Evolutionary conservation across 1,140 invertebrate genomes (phyloP).

Genomic region (Caenorhabditis inopinata): DNA sequence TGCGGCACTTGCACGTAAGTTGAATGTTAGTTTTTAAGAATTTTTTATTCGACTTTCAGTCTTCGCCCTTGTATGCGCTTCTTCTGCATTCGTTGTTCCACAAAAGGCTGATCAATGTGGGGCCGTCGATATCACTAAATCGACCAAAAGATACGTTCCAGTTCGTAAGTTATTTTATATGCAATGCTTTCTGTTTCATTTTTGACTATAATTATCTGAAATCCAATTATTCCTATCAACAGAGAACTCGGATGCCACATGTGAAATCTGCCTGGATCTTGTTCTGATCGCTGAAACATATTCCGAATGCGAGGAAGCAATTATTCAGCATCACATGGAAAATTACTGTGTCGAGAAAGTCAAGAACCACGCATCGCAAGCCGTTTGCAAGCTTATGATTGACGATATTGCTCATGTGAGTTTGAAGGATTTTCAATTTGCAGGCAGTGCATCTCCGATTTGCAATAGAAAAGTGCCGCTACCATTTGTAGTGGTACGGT

Average conservation of each 20-base stretch:
- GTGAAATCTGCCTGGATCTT: constrained; percentile 41
- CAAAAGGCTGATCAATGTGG: constrained; percentile 18
- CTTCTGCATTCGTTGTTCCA: background rate
- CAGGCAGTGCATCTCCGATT: too few species aligned
- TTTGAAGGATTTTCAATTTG: too few species aligned
- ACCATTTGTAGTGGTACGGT: too few species aligned
- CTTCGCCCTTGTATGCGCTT: background rate
- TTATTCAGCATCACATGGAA: constrained; percentile 23
- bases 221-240: too few species aligned
- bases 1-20: background rate
- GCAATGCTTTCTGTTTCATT: too few species aligned
- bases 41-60: background rate
- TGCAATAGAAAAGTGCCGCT: too few species aligned
- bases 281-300: constrained; percentile 42
- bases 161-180: constrained; percentile 23
- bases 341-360: constrained; percentile 16
- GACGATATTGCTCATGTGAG: constrained; percentile 43
- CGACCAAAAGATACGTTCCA: constrained; percentile 5
- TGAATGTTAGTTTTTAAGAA: background rate
- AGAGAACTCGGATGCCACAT: constrained; percentile 16
- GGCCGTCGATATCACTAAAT: constrained; percentile 1
- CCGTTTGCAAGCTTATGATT: constrained; percentile 20
- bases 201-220: too few species aligned
- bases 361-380: constrained; percentile 13
- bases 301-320: constrained; percentile 37